Percentiles rank a stretch among this genome's conserved stretches.
Evolutionary conservation across 1,140 invertebrate species (phyloP).

Genomic region (Maconellicoccus hirsutus): DNA sequence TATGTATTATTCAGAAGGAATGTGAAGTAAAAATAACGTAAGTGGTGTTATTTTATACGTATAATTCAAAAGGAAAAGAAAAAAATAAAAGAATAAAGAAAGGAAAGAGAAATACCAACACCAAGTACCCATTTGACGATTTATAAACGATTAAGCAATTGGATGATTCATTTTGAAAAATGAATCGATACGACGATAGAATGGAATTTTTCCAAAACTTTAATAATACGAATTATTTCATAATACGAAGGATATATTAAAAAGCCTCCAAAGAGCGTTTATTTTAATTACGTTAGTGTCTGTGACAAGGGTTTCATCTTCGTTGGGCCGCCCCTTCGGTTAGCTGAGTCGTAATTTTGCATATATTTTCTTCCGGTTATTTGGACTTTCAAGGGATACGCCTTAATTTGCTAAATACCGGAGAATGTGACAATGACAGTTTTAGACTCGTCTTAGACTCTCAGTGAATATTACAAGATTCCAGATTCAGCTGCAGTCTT

Average conservation of each 20-base stretch:
- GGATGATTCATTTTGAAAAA: not conserved
- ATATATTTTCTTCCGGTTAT: slow-evolving; percentile 4
- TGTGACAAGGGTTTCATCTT: not conserved
- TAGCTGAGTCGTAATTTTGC: not conserved
- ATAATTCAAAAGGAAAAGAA: no score
- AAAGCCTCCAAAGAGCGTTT: not conserved
- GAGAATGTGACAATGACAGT: slow-evolving; percentile 17
- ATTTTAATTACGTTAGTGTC: slow-evolving; percentile 19
- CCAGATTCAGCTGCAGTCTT: not conserved
- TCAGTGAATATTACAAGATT: not conserved
- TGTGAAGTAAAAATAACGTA: no score
- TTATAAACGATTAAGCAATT: not conserved
- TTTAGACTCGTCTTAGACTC: slow-evolving; percentile 8
- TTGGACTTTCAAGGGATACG: slow-evolving; percentile 10
- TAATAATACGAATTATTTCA: slow-evolving; percentile 14
- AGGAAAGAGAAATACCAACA: no score
- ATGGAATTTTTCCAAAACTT: slow-evolving; percentile 17
- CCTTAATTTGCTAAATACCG: slow-evolving; percentile 19
- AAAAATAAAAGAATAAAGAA: no score
- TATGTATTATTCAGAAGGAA: no score
- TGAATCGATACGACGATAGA: not conserved
- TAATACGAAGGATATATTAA: slow-evolving; percentile 2
- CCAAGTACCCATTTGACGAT: no score
- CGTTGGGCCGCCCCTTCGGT: not conserved
- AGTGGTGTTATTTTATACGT: no score